Percentiles rank a stretch among this genome's conserved stretches.
phyloP scores from a whole-genome alignment of 2,113 vertebrate species.

The Pygathrix nemaeus region DNA sequence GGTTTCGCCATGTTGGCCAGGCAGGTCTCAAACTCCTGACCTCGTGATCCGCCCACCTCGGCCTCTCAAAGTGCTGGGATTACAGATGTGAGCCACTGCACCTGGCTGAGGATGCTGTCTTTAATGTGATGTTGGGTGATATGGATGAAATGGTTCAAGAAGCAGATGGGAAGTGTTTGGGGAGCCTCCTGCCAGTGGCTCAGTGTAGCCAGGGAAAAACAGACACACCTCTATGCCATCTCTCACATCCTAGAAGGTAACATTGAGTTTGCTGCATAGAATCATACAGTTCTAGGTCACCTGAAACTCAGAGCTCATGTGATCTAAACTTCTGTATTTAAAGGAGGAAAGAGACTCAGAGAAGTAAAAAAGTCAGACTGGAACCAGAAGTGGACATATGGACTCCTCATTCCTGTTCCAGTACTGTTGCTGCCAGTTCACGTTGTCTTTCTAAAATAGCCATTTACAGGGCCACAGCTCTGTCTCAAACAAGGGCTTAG shows the following conservation, averaged over 20 bases:
- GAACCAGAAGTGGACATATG: background rate
- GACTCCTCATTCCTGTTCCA: background rate
- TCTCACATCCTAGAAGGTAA: background rate
- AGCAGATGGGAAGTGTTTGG: background rate
- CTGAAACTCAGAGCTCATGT: background rate
- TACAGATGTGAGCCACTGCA: too few species aligned
- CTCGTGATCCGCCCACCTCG: too few species aligned
- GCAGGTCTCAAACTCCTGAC: too few species aligned
- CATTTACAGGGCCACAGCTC: background rate
- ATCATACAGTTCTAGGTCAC: background rate
- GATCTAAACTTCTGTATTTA: background rate
- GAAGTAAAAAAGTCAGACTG: background rate
- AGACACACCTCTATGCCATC: background rate
- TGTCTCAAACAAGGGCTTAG: background rate
- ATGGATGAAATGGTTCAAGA: background rate
- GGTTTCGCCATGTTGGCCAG: too few species aligned
- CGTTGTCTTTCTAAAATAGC: background rate
- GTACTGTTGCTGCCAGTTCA: background rate
- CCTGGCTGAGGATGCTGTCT: background rate
- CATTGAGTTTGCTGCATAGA: accelerated
- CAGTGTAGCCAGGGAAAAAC: background rate
- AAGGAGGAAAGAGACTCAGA: background rate
- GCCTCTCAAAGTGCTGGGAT: too few species aligned
- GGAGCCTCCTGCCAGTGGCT: background rate
- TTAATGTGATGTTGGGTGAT: background rate